Conservation (phyloP, 2,113 vertebrate genomes). For the Puffinus mauretanicus region DNA sequence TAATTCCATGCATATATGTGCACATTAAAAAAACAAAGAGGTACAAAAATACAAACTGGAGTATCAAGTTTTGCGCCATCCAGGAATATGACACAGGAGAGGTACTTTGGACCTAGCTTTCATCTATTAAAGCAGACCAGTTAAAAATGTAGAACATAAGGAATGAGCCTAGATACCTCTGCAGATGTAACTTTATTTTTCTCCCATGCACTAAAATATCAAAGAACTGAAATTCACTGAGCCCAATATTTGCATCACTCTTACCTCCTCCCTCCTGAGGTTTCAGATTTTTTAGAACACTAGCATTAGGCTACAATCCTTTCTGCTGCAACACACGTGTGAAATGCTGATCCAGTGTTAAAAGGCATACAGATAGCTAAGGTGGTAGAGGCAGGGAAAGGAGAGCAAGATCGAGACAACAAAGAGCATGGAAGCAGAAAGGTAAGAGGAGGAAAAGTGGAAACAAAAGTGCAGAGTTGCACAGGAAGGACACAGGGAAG, state of each 20-base stretch:
- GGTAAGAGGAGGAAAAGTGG: background rate
- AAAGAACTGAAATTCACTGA: background rate
- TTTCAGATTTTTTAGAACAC: constrained; percentile 6
- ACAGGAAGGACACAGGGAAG: background rate
- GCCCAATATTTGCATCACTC: background rate
- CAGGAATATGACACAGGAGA: background rate
- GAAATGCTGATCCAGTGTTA: background rate
- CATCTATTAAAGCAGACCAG: background rate
- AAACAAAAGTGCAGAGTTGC: background rate
- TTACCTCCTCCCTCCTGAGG: background rate
- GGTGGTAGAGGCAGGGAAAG: background rate
- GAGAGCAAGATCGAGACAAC: background rate
- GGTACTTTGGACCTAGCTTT: background rate
- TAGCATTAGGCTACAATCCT: background rate
- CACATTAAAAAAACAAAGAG: background rate
- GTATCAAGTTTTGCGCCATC: background rate
- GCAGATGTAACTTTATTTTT: background rate
- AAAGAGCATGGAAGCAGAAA: background rate
- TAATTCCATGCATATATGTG: background rate
- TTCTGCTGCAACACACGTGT: background rate
- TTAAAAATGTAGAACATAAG: background rate
- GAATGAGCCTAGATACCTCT: background rate
- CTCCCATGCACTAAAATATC: background rate
- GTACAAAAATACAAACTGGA: background rate
- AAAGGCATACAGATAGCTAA: background rate